These are phyloP conservation scores for Prosapia bicincta DNA, from an alignment of 2,888 invertebrate species.

Conservation along the genomic window DNA sequence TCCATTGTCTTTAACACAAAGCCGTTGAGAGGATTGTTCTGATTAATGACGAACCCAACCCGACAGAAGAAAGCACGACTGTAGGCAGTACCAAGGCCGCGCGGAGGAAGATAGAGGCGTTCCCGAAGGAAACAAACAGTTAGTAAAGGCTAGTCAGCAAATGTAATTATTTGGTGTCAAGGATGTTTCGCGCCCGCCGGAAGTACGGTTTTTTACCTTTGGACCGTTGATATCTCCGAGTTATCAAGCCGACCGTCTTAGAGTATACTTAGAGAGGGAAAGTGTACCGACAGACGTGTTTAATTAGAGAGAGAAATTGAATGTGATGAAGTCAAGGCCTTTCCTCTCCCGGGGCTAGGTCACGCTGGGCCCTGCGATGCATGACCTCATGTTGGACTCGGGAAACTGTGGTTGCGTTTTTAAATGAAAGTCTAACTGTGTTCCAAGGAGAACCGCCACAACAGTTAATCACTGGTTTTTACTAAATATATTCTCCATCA, in stretches of 20 bases:
- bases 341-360: background rate
- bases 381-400: background rate
- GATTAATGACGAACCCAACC: background rate
- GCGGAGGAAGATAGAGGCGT: background rate
- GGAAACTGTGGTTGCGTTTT: too few species aligned
- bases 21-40: too few species aligned
- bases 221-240: background rate
- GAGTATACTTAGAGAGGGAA: background rate
- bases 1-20: too few species aligned
- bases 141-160: background rate
- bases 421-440: too few species aligned
- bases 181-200: background rate
- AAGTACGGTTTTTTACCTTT: background rate
- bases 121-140: background rate
- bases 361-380: background rate
- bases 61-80: background rate
- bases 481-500: too few species aligned
- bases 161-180: background rate
- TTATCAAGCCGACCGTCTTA: background rate
- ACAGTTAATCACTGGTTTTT: too few species aligned
- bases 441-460: too few species aligned
- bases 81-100: background rate
- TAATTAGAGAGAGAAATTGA: background rate
- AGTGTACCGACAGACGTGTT: background rate
- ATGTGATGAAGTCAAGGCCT: background rate